These are phyloP conservation scores for Lerista edwardsae DNA, from an alignment of 2,797 vertebrate genomes.

Conservation along the genomic window DNA sequence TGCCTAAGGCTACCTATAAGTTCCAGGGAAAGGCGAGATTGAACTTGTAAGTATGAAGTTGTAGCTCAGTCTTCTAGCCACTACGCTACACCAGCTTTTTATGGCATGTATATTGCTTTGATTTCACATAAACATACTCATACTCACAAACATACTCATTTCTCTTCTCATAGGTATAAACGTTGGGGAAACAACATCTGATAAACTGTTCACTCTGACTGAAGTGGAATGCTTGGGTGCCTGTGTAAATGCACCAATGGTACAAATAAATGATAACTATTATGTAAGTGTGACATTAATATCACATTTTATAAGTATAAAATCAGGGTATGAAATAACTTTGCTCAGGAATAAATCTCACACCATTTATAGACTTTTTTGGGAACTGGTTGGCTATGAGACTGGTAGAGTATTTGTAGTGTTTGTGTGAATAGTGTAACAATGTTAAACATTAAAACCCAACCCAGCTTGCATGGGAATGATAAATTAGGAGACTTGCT, in stretches of 20 bases:
- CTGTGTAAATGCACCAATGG: slow-evolving; percentile 98
- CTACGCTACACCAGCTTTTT: too few relatives aligned
- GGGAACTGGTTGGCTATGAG: neutral
- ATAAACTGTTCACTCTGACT: slow-evolving; percentile 94
- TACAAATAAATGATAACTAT: slow-evolving; percentile 99
- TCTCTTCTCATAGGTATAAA: slow-evolving; percentile 88
- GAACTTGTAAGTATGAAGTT: too few relatives aligned
- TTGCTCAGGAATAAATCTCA: neutral
- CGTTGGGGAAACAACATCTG: slow-evolving; percentile 92
- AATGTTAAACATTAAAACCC: neutral
- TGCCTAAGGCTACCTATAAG: too few relatives aligned
- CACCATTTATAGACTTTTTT: neutral
- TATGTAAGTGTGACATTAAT: slow-evolving; percentile 86
- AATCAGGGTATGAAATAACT: neutral
- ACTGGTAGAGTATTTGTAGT: neutral
- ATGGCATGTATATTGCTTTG: neutral
- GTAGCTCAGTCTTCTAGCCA: too few relatives aligned
- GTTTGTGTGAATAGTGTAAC: neutral
- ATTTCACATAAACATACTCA: neutral
- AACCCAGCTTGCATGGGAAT: neutral
- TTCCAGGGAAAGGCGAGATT: too few relatives aligned
- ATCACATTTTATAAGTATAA: neutral
- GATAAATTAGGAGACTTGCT: neutral
- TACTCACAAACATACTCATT: neutral
- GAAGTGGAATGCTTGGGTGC: slow-evolving; percentile 98